These are phyloP conservation scores for Luffia ferchaultella DNA, from an alignment of 2,888 invertebrate genomes.

Conservation along the genomic window DNA sequence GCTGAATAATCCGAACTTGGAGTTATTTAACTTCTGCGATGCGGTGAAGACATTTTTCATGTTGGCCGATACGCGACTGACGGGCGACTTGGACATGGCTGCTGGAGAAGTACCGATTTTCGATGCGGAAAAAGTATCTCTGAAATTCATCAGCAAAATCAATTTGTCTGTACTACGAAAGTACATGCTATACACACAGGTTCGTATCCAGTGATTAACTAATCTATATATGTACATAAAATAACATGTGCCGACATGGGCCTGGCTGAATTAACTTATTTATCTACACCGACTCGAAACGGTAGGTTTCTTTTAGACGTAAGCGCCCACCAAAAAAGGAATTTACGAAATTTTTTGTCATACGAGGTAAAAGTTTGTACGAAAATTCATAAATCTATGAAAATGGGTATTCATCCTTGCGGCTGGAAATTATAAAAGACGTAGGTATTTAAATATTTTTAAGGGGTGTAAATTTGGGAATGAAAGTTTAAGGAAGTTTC, in stretches of 20 bases:
- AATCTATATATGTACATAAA: not conserved
- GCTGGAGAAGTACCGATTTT: slow-evolving; percentile 77
- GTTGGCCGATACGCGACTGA: slow-evolving; percentile 74
- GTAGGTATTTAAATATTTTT: no score
- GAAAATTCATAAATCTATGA: not conserved
- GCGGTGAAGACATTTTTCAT: slow-evolving; percentile 76
- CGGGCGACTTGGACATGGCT: slow-evolving; percentile 65
- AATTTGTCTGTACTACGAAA: slow-evolving; percentile 70
- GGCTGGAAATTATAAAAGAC: no score
- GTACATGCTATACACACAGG: slow-evolving; percentile 77
- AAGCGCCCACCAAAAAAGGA: not conserved
- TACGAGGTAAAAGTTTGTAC: not conserved
- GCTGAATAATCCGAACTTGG: slow-evolving; percentile 68
- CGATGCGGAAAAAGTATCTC: slow-evolving; percentile 70
- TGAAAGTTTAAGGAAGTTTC: no score
- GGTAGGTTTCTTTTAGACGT: no score
- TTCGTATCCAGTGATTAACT: slow-evolving; percentile 19
- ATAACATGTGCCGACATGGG: not conserved
- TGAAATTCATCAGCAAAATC: slow-evolving; percentile 71
- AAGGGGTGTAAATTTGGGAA: no score
- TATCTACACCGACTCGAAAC: no score
- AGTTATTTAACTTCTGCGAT: slow-evolving; percentile 72
- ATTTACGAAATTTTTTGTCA: not conserved
- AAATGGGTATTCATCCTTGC: no score
- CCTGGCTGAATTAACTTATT: no score